Percentiles rank a stretch among this genome's conserved stretches.
phyloP scores from a whole-genome alignment of 2,113 vertebrate species.

The Xiphophorus hellerii region DNA sequence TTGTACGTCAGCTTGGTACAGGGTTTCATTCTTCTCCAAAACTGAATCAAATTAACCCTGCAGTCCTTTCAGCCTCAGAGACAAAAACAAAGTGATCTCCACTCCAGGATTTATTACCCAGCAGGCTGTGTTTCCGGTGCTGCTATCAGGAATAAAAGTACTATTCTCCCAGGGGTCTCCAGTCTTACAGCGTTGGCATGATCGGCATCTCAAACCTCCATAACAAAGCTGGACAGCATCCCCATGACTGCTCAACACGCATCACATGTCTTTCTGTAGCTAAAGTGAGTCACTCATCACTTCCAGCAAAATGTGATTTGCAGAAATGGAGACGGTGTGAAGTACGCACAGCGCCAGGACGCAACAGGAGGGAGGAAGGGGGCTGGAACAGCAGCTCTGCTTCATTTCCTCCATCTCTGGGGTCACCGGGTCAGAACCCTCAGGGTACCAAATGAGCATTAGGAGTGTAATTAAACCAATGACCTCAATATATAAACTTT shows the following conservation, averaged over 20 bases:
- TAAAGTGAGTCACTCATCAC: conserved; percentile 20
- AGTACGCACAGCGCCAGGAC: conserved; percentile 5
- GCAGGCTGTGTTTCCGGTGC: conserved; percentile 35
- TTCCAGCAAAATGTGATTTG: conserved; percentile 35
- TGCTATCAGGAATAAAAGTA: conserved; percentile 59
- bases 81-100: conserved; percentile 40
- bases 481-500: conserved; percentile 16
- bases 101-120: conserved; percentile 46
- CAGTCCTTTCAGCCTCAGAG: conserved; percentile 13
- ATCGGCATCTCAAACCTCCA: conserved; percentile 65
- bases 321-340: neutral
- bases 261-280: conserved; percentile 48
- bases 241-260: conserved; percentile 38
- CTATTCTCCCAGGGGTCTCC: conserved; percentile 62
- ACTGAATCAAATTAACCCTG: conserved; percentile 52
- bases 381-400: conserved; percentile 26
- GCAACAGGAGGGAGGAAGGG: neutral
- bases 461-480: conserved; percentile 50
- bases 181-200: conserved; percentile 46
- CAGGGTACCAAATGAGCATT: conserved; percentile 45
- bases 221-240: conserved; percentile 56
- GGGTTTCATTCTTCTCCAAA: conserved; percentile 27
- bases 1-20: conserved; percentile 13
- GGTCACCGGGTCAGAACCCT: conserved; percentile 60
- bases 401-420: conserved; percentile 60